Base-by-base conservation (phyloP, 1,140 invertebrate genomes). In the Leptonema lineaticorne region DNA sequence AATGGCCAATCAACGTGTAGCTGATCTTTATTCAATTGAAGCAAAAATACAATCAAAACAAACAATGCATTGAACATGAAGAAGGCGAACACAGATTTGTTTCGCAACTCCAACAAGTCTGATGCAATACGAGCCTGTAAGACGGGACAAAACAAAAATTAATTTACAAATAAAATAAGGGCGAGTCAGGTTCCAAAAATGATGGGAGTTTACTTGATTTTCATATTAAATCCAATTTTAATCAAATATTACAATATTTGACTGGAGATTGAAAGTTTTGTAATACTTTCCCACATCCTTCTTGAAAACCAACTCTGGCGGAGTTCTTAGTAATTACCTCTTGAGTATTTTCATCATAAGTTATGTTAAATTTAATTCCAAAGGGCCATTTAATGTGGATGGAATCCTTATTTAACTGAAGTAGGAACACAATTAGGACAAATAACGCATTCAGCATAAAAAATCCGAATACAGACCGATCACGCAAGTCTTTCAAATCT, bases 31-130 rank as follows among this genome's bases (percentile, higher is more conserved):
- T 97, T 96, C 82, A 97, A 87, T 90, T 98, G 96, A 76, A 98
- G 91, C 82, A 98, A 91, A 85, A 98, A 95, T 77, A 98, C 95
- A 82, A 98, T 94, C 83, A 99, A 89, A 79, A 98, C 94, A 88
- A 98, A 99, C 76, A 99, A 90, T 81, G 96, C 93, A 88, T 99
- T 99, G 85, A 97, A 92, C 94, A 99, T 98, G 85, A 98, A 93
- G 90, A 98, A 98, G 75, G 94, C 94, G 82, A 98, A 97, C 68
- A 97, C 94, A 74, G 94, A 92, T 82, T 96, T 96, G 88, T 97
- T 98, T 75, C 96, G 87, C 75, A 98, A 87, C 76, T 96, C 94
- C 78, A 92, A 90, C 78, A 98, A 86, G 81, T 96, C 95, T 74
- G 85, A 82, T 76, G 92, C 91, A 74, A 96, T 91, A 75, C 92